Evolutionary conservation across 1,140 invertebrate species (phyloP), one percentile per base, ranked within the genome.

Genomic region (Heliothis subflexa): DNA sequence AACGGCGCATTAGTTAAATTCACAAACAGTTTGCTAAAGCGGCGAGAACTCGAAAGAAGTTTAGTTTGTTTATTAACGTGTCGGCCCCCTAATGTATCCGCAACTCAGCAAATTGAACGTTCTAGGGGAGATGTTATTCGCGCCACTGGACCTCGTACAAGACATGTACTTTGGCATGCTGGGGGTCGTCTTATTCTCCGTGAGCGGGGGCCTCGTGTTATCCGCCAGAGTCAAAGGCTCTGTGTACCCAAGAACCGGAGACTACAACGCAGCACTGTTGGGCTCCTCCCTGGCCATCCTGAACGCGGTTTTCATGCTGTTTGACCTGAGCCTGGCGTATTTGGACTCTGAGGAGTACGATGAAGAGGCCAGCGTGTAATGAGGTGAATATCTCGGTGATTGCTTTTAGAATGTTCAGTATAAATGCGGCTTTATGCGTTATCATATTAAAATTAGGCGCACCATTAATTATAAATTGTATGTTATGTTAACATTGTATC

Each of bases 321-420:
- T 93, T 47, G 93, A 94, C 80, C 73, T 93, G 68, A 93, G 86
- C 75, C 75, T 94, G 25, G 91, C 93, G 12, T 94, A 93, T 81
- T 81, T 94, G 83, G 92, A 94, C 78, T 92, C 90, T 11, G 92
- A 94, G 74, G 90, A 93, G 78, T 91, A 85, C 79, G 91, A 93
- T 47, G 90, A 94, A 33, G 91, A 93, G 61, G 84, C 87, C 55
- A 91, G 89, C 75, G 86, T 89, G 16, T 93, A 88, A 28, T 16
- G 62, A 87, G 86, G 85, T 89, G 82, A 75, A 40, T 59, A 47
- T 70, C 18, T 28, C 21, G 66, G 9, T 18, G n/a, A 10, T 50
- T 70, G 45, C 45, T 50, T 52, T 21, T 52, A 68, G 64, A 70
- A 5, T 62, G 50, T 21, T 47, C 66, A 70, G 64, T 71, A 81